A percentile compares a stretch with the other conserved stretches of the same genome.
Evolutionary conservation across 2,888 invertebrate genomes (phyloP).

Genomic region (Aelia acuminata): DNA sequence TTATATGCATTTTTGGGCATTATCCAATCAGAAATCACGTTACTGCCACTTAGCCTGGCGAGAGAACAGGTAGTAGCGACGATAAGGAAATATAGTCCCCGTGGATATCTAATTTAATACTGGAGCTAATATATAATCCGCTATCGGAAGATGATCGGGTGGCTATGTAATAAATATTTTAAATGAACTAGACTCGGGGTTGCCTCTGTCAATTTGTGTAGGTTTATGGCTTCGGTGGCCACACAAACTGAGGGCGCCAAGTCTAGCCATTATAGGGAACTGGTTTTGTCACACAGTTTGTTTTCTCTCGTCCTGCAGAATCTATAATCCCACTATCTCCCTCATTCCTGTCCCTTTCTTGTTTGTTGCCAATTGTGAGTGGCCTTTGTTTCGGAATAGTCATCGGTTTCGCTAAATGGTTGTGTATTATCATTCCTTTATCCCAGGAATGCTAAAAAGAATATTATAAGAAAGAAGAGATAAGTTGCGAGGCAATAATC

Average conservation of each 20-base stretch:
- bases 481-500: no score
- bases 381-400: background rate
- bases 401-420: background rate
- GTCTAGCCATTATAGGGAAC: slow-evolving; percentile 45
- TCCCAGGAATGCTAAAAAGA: background rate
- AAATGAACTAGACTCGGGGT: slow-evolving; percentile 27
- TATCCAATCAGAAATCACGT: background rate
- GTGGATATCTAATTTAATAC: slow-evolving; percentile 24
- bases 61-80: background rate
- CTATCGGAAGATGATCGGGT: slow-evolving; percentile 43
- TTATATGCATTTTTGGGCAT: no score
- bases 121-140: slow-evolving; percentile 22
- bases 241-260: slow-evolving; percentile 45
- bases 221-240: slow-evolving; percentile 36
- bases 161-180: slow-evolving; percentile 49
- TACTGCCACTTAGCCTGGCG: background rate
- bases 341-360: background rate
- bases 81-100: background rate
- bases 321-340: slow-evolving; percentile 35
- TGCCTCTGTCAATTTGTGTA: slow-evolving; percentile 56
- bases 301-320: background rate
- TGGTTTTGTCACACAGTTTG: slow-evolving; percentile 58
- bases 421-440: background rate
- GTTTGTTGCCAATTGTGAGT: background rate
- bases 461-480: background rate